A percentile compares a stretch with the other conserved stretches of the same genome.
These are phyloP conservation scores for Galerucella nymphaeae DNA, from an alignment of 2,888 invertebrate genomes.

Conservation along the genomic window DNA sequence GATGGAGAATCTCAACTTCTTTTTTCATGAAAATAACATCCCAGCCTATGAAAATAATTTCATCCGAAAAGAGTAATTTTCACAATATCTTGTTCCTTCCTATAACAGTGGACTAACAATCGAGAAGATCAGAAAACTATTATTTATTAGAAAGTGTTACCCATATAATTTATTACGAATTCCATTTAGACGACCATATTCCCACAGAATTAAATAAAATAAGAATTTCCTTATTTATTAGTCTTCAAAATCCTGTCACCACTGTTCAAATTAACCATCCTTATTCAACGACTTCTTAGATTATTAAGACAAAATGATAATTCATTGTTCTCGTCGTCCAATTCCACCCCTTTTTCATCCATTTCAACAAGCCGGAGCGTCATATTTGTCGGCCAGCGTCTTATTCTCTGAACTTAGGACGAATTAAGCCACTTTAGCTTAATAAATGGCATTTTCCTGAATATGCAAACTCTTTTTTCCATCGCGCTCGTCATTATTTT, in stretches of 20 bases:
- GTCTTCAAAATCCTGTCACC: background rate
- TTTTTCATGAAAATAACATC: too few relatives aligned
- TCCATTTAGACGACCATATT: too few relatives aligned
- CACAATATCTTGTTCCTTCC: too few relatives aligned
- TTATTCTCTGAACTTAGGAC: slow-evolving; percentile 44
- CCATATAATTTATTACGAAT: too few relatives aligned
- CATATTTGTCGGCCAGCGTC: slow-evolving; percentile 51
- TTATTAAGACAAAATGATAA: slow-evolving; percentile 29
- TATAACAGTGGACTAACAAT: too few relatives aligned
- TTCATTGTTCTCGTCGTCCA: slow-evolving; percentile 21
- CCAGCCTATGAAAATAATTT: too few relatives aligned
- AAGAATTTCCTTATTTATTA: too few relatives aligned
- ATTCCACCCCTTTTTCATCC: slow-evolving; percentile 16
- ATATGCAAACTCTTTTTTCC: slow-evolving; percentile 54
- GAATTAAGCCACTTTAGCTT: slow-evolving; percentile 54
- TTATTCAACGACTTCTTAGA: background rate
- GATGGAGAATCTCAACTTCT: too few relatives aligned
- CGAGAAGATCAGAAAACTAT: too few relatives aligned
- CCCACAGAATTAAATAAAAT: too few relatives aligned
- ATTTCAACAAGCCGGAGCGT: slow-evolving; percentile 47
- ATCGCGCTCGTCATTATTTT: slow-evolving; percentile 49
- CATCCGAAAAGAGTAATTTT: too few relatives aligned
- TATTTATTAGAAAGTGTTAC: too few relatives aligned
- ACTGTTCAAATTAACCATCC: background rate
- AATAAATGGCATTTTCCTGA: slow-evolving; percentile 53